Percentiles rank a stretch among this genome's conserved stretches.
Conservation (phyloP, 2,113 vertebrate species). For the Anhinga anhinga region DNA sequence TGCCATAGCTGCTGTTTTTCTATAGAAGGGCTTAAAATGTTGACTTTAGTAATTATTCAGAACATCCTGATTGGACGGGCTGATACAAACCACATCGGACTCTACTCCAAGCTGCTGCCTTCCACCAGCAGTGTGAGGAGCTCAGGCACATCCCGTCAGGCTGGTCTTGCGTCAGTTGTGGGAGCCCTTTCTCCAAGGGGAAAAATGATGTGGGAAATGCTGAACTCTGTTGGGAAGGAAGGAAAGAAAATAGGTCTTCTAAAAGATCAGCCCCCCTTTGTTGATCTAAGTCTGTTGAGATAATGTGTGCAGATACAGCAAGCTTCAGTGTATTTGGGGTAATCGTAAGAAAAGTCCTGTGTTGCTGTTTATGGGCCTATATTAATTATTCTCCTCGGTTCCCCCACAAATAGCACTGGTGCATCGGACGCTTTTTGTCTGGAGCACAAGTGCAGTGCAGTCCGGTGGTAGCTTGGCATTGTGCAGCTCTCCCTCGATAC, state of each 20-base stretch:
- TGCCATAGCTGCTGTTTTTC: background rate
- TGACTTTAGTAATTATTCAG: background rate
- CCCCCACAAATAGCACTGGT: background rate
- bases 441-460: background rate
- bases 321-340: background rate
- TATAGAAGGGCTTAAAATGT: background rate
- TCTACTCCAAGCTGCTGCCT: background rate
- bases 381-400: background rate
- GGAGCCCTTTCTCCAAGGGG: background rate
- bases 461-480: background rate
- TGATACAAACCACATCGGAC: background rate
- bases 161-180: background rate
- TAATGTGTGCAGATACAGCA: background rate
- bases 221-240: background rate
- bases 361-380: background rate
- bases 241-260: background rate
- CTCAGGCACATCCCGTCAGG: background rate
- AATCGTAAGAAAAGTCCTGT: background rate
- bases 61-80: background rate
- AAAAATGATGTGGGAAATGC: background rate
- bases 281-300: background rate
- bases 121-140: background rate
- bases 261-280: background rate
- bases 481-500: background rate
- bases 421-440: background rate